phyloP scores from a whole-genome alignment of 2,113 vertebrate species.

The Callipepla californica region DNA sequence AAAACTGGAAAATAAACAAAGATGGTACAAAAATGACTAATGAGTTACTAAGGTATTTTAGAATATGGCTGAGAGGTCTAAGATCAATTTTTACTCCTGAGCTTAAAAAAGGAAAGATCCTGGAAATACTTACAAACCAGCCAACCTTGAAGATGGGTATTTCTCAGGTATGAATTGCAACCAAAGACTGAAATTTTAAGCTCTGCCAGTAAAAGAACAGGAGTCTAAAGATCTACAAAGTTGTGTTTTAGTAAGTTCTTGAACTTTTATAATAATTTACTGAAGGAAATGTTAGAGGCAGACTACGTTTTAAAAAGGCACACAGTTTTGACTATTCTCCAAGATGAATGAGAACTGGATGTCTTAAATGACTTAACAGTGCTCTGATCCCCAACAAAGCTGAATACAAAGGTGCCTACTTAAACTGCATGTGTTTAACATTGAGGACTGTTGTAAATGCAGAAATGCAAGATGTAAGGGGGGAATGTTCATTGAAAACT shows the following conservation, averaged over 20 bases:
- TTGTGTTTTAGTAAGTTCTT: not conserved
- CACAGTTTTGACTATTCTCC: not conserved
- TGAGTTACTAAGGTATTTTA: not conserved
- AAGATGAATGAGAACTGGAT: not conserved
- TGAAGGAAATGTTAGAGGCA: not conserved
- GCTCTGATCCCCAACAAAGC: not conserved
- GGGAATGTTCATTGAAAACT: not conserved
- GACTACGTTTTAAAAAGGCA: not conserved
- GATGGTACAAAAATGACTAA: not conserved
- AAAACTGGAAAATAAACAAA: not conserved
- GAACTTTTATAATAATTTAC: not conserved
- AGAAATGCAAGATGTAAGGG: not conserved
- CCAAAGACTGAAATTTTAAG: not conserved
- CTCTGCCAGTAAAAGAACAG: not conserved
- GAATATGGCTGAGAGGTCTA: not conserved
- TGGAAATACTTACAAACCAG: not conserved
- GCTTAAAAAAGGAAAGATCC: not conserved
- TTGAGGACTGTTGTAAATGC: not conserved
- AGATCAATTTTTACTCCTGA: not conserved
- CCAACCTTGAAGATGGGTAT: not conserved
- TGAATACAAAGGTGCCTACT: not conserved
- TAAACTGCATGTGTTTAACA: not conserved
- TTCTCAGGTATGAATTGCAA: not conserved
- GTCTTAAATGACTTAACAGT: not conserved
- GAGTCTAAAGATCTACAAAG: not conserved